Percentiles rank a stretch among this genome's conserved stretches.
Evolutionary conservation across 2,113 vertebrate species (phyloP).

Genomic region (Thalassarche chlororhynchos): DNA sequence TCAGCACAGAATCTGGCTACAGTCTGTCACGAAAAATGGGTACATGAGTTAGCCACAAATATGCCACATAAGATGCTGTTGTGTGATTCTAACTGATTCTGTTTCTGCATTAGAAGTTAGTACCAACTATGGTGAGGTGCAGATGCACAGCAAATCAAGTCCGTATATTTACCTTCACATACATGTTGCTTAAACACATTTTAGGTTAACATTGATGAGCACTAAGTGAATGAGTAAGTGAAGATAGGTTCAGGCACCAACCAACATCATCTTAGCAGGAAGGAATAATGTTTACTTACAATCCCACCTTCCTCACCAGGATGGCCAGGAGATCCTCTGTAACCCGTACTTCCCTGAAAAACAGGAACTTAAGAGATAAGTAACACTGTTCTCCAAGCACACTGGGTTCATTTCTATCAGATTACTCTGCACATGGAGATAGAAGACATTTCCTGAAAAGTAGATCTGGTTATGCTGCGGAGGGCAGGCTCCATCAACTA

Average conservation of each 20-base stretch:
- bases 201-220: background rate
- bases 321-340: constrained; percentile 77
- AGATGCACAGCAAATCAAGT: background rate
- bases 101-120: background rate
- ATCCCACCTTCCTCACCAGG: constrained; percentile 85
- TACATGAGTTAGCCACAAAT: background rate
- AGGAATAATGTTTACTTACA: constrained; percentile 74
- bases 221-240: background rate
- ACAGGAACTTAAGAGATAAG: background rate
- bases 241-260: background rate
- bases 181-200: background rate
- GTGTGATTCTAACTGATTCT: background rate
- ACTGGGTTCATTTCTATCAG: background rate
- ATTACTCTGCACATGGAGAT: background rate
- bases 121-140: background rate
- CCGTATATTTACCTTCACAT: background rate
- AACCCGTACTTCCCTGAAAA: constrained; percentile 78
- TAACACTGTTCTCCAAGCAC: background rate
- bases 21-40: background rate
- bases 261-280: background rate
- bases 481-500: background rate
- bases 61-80: background rate
- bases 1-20: background rate
- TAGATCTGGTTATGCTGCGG: background rate
- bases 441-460: background rate